These are phyloP conservation scores for Motacilla alba DNA, from an alignment of 2,113 vertebrate genomes.

Conservation along the genomic window DNA sequence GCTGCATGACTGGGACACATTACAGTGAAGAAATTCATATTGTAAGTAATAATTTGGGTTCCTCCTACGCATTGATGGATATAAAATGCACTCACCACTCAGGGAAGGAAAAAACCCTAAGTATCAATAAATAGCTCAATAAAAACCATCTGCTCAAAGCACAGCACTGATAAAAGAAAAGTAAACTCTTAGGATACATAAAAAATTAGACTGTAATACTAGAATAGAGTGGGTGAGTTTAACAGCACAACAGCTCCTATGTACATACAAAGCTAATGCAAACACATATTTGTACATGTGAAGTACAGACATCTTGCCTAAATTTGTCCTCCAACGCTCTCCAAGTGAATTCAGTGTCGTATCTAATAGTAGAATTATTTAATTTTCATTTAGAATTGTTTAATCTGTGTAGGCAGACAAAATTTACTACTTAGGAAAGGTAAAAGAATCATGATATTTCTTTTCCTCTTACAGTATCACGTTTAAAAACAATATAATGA, in stretches of 20 bases:
- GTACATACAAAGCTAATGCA: background rate
- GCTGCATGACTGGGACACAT: background rate
- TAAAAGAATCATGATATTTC: background rate
- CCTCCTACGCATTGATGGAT: slow-evolving; percentile 16
- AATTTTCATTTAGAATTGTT: background rate
- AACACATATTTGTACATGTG: background rate
- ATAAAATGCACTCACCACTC: slow-evolving; percentile 18
- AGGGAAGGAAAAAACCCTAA: background rate
- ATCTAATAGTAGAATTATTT: background rate
- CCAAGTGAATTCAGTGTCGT: background rate
- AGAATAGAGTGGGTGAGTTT: background rate
- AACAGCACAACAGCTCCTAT: background rate
- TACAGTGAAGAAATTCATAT: background rate
- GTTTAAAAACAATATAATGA: background rate
- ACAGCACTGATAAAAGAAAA: slow-evolving; percentile 8
- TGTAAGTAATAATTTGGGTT: slow-evolving; percentile 28
- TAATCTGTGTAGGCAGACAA: background rate
- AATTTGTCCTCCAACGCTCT: background rate
- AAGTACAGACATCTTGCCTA: background rate
- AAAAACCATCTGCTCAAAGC: slow-evolving; percentile 36
- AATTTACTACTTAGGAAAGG: background rate
- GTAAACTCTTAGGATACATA: slow-evolving; percentile 43
- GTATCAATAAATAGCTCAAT: slow-evolving; percentile 39
- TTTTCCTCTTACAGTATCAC: background rate
- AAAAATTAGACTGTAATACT: slow-evolving; percentile 6